Evolutionary conservation across 53 echinoderm and acorn worm genomes (phyloP).

Genomic region (Hippasteria phrygiana): DNA sequence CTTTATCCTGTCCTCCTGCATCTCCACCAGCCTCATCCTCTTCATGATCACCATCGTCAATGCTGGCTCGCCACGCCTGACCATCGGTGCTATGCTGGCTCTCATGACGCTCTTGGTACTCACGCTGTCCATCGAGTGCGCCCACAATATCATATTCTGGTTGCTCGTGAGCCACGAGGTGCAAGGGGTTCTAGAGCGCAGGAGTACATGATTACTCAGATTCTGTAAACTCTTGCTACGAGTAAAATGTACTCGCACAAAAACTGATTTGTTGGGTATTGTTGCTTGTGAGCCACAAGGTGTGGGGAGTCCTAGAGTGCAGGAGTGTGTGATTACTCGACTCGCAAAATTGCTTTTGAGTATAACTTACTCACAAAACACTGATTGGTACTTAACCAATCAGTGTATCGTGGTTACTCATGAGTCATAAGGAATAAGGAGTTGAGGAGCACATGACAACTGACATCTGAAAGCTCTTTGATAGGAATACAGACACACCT

Average conservation of each 20-base stretch:
- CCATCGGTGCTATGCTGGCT: constrained; percentile 87
- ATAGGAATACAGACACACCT: no score
- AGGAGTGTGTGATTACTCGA: not conserved
- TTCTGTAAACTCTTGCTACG: not conserved
- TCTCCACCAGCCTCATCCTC: constrained; percentile 78
- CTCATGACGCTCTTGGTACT: constrained; percentile 87
- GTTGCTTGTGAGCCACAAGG: no score
- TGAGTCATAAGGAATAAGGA: no score
- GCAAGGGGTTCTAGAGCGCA: constrained; percentile 51
- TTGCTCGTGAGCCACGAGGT: constrained; percentile 81
- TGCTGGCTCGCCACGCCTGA: constrained; percentile 84
- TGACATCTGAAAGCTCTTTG: no score
- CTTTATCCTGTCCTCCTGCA: constrained; percentile 86
- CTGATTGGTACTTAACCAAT: no score
- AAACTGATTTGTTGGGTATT: not conserved
- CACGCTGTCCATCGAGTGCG: constrained; percentile 94
- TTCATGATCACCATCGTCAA: constrained; percentile 88
- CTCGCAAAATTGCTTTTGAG: not conserved
- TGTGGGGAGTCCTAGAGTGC: no score
- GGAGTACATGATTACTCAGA: constrained; percentile 1
- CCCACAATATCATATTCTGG: constrained; percentile 98
- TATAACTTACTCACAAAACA: not conserved
- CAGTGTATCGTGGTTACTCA: not conserved
- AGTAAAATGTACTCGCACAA: not conserved
- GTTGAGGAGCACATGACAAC: no score